A percentile compares a stretch with the other conserved stretches of the same genome.
Evolutionary conservation across 2,113 vertebrate genomes (phyloP).

Genomic region (Solea solea): DNA sequence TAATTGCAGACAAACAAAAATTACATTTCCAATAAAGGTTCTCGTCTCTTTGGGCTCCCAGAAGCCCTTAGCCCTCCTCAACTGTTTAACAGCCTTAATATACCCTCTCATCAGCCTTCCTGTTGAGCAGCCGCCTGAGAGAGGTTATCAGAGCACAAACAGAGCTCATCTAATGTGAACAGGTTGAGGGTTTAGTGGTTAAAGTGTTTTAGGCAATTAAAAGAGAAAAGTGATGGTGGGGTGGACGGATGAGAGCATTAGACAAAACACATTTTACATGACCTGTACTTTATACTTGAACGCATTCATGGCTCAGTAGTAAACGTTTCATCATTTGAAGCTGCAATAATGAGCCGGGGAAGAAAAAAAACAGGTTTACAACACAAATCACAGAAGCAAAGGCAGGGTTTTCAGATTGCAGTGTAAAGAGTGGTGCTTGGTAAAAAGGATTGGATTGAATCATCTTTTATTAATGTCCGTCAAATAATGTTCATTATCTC

Average conservation of each 20-base stretch:
- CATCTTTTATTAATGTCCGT: not conserved
- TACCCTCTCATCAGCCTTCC: constrained; percentile 78
- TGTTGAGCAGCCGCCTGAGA: constrained; percentile 71
- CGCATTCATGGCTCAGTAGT: constrained; percentile 29
- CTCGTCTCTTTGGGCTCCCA: constrained; percentile 74
- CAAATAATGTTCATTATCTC: not conserved
- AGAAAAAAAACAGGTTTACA: not conserved
- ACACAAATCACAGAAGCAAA: not conserved
- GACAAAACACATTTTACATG: constrained; percentile 45
- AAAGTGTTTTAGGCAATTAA: constrained; percentile 69
- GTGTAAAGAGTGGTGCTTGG: not conserved
- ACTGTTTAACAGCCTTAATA: constrained; percentile 81
- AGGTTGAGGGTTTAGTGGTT: constrained; percentile 62
- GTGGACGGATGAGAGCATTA: constrained; percentile 55
- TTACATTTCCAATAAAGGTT: constrained; percentile 86
- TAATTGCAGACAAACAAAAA: constrained; percentile 86
- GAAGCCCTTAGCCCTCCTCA: constrained; percentile 75
- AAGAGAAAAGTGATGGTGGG: constrained; percentile 40
- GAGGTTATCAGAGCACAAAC: constrained; percentile 72
- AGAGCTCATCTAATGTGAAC: constrained; percentile 76
- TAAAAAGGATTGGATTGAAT: not conserved
- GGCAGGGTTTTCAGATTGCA: not conserved
- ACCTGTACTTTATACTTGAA: constrained; percentile 21
- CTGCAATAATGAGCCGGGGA: not conserved
- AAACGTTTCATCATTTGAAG: constrained; percentile 25